A percentile compares a stretch with the other conserved stretches of the same genome.
These are phyloP conservation scores for Stenoptilia bipunctidactyla DNA, from an alignment of 2,888 invertebrate genomes.

Conservation along the genomic window DNA sequence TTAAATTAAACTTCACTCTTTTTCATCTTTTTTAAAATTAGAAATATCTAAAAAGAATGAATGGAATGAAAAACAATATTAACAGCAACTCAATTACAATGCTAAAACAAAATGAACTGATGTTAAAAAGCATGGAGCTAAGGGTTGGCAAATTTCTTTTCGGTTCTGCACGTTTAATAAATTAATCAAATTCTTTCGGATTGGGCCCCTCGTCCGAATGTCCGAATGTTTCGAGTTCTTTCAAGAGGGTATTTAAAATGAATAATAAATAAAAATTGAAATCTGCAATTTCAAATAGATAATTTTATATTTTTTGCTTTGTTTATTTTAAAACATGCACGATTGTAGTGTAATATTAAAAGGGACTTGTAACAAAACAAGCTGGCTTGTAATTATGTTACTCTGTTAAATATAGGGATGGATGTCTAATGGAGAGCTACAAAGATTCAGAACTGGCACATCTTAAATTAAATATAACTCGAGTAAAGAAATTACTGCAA, in stretches of 20 bases:
- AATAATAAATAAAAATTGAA: too few relatives aligned
- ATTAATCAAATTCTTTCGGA: slow-evolving; percentile 68
- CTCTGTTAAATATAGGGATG: slow-evolving; percentile 38
- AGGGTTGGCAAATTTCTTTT: slow-evolving; percentile 63
- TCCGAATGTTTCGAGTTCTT: slow-evolving; percentile 53
- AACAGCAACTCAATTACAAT: slow-evolving; percentile 57
- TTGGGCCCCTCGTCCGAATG: slow-evolving; percentile 52
- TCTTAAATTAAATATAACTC: too few relatives aligned
- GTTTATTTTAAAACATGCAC: too few relatives aligned
- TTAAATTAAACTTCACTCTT: too few relatives aligned
- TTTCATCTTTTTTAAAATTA: too few relatives aligned
- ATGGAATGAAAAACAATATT: too few relatives aligned
- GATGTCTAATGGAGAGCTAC: slow-evolving; percentile 18
- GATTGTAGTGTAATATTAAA: too few relatives aligned
- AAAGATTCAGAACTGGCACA: slow-evolving; percentile 22
- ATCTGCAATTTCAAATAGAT: too few relatives aligned
- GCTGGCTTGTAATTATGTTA: slow-evolving; percentile 48
- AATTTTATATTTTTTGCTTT: too few relatives aligned
- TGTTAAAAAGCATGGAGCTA: slow-evolving; percentile 48
- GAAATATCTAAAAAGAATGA: too few relatives aligned
- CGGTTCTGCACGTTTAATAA: slow-evolving; percentile 61
- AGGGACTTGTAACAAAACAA: too few relatives aligned
- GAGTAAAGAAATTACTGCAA: too few relatives aligned
- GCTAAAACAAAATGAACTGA: slow-evolving; percentile 48
- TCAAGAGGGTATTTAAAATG: slow-evolving; percentile 12